Percentiles rank a stretch among this genome's conserved stretches.
These are phyloP conservation scores for Microcebus jonahi DNA, from an alignment of 2,113 vertebrate species.

Conservation along the genomic window DNA sequence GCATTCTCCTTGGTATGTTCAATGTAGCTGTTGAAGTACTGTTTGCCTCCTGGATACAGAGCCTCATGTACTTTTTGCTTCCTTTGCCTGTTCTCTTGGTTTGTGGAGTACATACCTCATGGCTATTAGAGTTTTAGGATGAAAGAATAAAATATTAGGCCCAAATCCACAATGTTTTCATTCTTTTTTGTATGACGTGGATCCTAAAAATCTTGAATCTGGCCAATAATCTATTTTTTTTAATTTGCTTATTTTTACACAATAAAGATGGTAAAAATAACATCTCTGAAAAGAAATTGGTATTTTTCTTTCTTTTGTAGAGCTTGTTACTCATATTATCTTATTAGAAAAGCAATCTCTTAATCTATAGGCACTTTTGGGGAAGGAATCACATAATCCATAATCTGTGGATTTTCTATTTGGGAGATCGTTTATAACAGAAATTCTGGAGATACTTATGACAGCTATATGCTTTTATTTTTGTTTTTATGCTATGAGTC, in stretches of 20 bases:
- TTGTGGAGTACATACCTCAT: background rate
- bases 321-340: constrained; percentile 43
- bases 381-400: constrained; percentile 50
- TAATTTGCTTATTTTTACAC: constrained; percentile 31
- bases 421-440: constrained; percentile 39
- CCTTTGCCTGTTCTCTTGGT: background rate
- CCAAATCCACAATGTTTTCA: background rate
- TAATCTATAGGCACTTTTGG: background rate
- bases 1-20: background rate
- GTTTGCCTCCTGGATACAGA: background rate
- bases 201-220: background rate
- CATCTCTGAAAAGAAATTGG: background rate
- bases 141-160: background rate
- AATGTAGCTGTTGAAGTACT: background rate
- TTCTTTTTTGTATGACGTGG: background rate
- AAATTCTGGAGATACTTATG: constrained; percentile 3
- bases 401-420: constrained; percentile 32
- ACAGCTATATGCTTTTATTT: constrained; percentile 44
- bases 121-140: background rate
- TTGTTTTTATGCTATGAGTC: constrained; percentile 66
- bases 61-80: background rate
- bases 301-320: constrained; percentile 48
- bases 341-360: constrained; percentile 47
- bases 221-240: background rate
- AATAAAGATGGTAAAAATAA: background rate